These are phyloP conservation scores for Nephrotoma flavescens DNA, from an alignment of 2,888 invertebrate genomes.

Conservation along the genomic window DNA sequence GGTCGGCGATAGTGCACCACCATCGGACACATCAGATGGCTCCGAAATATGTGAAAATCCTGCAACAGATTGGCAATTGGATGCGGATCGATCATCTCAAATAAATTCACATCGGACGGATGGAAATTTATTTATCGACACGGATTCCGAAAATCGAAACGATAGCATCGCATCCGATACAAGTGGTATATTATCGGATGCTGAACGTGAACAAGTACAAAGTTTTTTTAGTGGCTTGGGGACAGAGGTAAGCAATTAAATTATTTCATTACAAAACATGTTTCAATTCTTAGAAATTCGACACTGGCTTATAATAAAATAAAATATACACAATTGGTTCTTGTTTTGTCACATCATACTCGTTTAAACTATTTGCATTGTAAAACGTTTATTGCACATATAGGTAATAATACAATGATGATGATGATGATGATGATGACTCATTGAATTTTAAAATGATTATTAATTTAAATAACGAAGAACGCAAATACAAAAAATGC, in stretches of 20 bases:
- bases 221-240: slow-evolving; percentile 61
- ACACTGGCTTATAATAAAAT: background rate
- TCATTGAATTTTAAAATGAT: background rate
- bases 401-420: background rate
- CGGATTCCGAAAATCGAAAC: slow-evolving; percentile 23
- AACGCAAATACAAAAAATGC: background rate
- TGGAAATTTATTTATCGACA: slow-evolving; percentile 24
- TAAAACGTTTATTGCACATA: background rate
- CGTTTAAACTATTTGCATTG: background rate
- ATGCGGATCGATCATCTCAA: slow-evolving; percentile 22
- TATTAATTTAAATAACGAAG: background rate
- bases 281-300: background rate
- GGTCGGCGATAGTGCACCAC: slow-evolving; percentile 42
- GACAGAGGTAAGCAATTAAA: slow-evolving; percentile 37
- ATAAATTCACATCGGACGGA: slow-evolving; percentile 20
- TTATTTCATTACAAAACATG: background rate
- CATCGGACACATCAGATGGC: slow-evolving; percentile 38
- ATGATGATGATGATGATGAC: background rate
- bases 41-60: slow-evolving; percentile 28
- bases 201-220: slow-evolving; percentile 53
- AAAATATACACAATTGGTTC: background rate
- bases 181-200: slow-evolving; percentile 38
- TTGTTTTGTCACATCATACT: background rate
- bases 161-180: slow-evolving; percentile 30
- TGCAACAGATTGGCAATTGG: slow-evolving; percentile 24